Base-by-base conservation (phyloP, 2,888 invertebrate species). In the Mythimna albipuncta region DNA sequence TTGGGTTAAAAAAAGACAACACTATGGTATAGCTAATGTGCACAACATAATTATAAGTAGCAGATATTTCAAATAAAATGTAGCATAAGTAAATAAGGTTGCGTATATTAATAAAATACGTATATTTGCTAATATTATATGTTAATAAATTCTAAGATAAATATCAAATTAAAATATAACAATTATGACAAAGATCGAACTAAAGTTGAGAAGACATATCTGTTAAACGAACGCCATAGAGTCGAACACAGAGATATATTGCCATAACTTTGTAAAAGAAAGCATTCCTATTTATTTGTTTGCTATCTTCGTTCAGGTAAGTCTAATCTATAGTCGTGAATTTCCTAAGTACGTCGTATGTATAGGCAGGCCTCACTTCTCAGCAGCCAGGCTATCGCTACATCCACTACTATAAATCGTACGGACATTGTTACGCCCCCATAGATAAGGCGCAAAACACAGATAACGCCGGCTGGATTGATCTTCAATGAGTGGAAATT, bases 401-500 rank as follows among this genome's bases (percentile, higher is more conserved):
- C 77, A 77, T 81, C 76, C 73, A 76, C 82, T 81, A 83, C 89
- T 89, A 92, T 93, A 93, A 93, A 93, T 93, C 90, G 89, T 76
- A 82, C 87, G 83, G 91, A 89, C 90, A 86, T 90, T 91, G 91
- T 91, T 89, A 90, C 90, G 87, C 88, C 89, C 88, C 89, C 85
- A 77, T 77, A 92, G 94, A 94, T 94, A 94, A 94, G 92, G 91
- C 90, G 89, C 94, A 92, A 94, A 93, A 94, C 94, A 94, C 92
- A 91, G 95, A 95, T 95, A 94, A 94, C 93, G 88, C 81, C 86
- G 88, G 86, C 88, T 89, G 94, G 94, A 95, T 95, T 95, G 95
- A 95, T 95, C 95, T 94, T 89, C 94, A 95, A 95, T 94, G 94
- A 95, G 92, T 92, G 92, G 93, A 92, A 94, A 95, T 95, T 95